phyloP scores from a whole-genome alignment of 2,797 vertebrate species.

The Naso thynnoides region DNA sequence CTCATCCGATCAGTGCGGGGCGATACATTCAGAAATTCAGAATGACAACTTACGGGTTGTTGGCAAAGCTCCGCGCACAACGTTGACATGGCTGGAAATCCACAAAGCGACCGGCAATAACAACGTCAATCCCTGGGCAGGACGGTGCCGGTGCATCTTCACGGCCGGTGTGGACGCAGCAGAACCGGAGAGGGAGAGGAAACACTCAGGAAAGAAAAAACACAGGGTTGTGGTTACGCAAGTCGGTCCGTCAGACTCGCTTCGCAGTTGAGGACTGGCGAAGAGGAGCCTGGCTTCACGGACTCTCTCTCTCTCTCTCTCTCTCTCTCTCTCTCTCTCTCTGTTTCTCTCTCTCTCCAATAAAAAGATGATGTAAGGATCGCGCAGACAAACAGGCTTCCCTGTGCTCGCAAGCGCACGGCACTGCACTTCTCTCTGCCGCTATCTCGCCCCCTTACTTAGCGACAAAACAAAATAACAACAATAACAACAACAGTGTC shows the following conservation, averaged over 20 bases:
- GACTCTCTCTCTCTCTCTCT: constrained; percentile 13
- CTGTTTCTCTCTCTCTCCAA: constrained; percentile 21
- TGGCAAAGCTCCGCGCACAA: constrained; percentile 79
- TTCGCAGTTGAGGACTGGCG: constrained; percentile 72
- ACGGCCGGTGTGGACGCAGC: constrained; percentile 60
- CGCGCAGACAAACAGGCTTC: constrained; percentile 54
- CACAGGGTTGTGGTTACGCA: constrained; percentile 32
- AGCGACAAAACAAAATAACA: constrained; percentile 13
- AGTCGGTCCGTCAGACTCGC: constrained; percentile 68
- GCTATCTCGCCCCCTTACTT: constrained; percentile 33
- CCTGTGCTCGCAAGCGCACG: constrained; percentile 29
- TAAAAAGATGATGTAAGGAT: constrained; percentile 77
- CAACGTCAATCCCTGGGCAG: constrained; percentile 71
- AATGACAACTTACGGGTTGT: constrained; percentile 84
- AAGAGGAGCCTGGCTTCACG: constrained; percentile 62
- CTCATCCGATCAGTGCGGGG: neutral
- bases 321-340: constrained; percentile 7
- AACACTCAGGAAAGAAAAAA: constrained; percentile 23
- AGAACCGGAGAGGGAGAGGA: constrained; percentile 37
- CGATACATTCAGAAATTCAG: neutral
- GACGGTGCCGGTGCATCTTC: constrained; percentile 81
- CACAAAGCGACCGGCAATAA: constrained; percentile 78
- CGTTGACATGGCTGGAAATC: constrained; percentile 81
- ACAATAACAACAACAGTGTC: constrained; percentile 10
- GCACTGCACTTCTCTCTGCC: constrained; percentile 46